These are phyloP conservation scores for Odontomyia ornata DNA, from an alignment of 2,888 invertebrate species.

Conservation along the genomic window DNA sequence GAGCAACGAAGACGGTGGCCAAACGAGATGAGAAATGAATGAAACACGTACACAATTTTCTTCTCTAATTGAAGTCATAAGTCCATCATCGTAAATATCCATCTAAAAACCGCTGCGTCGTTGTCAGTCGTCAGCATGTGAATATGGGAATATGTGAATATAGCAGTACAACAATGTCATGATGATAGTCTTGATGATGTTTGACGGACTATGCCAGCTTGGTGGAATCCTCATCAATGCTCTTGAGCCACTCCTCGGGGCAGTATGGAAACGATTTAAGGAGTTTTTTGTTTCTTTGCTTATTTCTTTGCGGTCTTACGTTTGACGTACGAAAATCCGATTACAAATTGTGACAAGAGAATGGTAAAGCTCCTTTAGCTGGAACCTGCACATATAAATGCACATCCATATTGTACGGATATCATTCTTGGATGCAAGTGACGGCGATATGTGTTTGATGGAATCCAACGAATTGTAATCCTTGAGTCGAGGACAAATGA, in stretches of 20 bases:
- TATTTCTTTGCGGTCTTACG: not conserved
- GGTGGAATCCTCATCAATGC: not conserved
- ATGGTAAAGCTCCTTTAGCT: not conserved
- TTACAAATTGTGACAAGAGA: not conserved
- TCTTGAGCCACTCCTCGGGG: not conserved
- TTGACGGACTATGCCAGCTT: not conserved
- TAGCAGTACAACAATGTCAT: not conserved
- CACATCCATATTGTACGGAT: not conserved
- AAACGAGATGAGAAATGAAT: conserved; percentile 9
- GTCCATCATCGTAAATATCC: conserved; percentile 33
- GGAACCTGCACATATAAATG: not conserved
- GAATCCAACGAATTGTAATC: not conserved
- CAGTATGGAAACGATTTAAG: not conserved
- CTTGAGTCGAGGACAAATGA: not conserved
- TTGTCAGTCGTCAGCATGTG: not conserved
- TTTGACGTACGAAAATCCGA: conserved; percentile 5
- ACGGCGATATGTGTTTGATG: not conserved
- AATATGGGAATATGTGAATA: not conserved
- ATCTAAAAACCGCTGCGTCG: conserved; percentile 4
- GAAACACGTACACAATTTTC: conserved; percentile 34
- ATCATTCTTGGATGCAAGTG: not conserved
- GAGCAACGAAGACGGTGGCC: conserved; percentile 11
- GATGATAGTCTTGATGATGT: conserved; percentile 13
- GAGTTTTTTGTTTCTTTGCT: not conserved
- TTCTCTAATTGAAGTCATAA: conserved; percentile 33